phyloP scores from a whole-genome alignment of 2,888 invertebrate genomes.

The Trisateles emortualis region DNA sequence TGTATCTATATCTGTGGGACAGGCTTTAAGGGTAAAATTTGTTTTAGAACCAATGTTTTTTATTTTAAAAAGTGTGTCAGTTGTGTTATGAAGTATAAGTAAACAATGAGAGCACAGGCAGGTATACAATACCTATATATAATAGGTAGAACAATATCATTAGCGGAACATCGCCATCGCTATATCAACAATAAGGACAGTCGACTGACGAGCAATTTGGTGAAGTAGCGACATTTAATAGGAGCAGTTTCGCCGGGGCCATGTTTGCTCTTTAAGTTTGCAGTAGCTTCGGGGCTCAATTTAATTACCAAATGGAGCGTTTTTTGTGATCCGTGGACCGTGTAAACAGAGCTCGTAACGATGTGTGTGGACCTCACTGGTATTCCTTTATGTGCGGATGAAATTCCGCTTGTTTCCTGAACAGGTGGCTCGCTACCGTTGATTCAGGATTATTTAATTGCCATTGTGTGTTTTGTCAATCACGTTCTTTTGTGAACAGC shows the following conservation, averaged over 20 bases:
- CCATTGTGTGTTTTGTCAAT: slow-evolving; percentile 35
- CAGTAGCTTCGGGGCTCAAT: slow-evolving; percentile 65
- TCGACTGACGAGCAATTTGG: slow-evolving; percentile 59
- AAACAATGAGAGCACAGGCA: not conserved
- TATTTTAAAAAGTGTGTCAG: not conserved
- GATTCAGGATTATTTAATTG: slow-evolving; percentile 43
- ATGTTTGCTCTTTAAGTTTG: slow-evolving; percentile 73
- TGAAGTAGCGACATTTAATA: slow-evolving; percentile 53
- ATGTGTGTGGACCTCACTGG: slow-evolving; percentile 38
- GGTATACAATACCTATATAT: not conserved
- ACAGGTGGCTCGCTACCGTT: slow-evolving; percentile 28
- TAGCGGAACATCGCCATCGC: slow-evolving; percentile 1
- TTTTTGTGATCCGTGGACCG: slow-evolving; percentile 72
- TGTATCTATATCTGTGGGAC: too few species aligned
- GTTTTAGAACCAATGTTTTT: too few species aligned
- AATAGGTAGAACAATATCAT: slow-evolving; percentile 11
- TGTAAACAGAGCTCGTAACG: slow-evolving; percentile 61
- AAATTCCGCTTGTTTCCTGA: slow-evolving; percentile 20
- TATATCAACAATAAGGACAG: slow-evolving; percentile 35
- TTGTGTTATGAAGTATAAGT: not conserved
- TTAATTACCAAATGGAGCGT: slow-evolving; percentile 83
- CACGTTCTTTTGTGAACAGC: slow-evolving; percentile 15
- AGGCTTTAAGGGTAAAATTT: too few species aligned
- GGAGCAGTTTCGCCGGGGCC: slow-evolving; percentile 31
- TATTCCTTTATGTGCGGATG: slow-evolving; percentile 28